Evolutionary conservation across 2,888 invertebrate species (phyloP).

Genomic region (Perithous albicinctus): DNA sequence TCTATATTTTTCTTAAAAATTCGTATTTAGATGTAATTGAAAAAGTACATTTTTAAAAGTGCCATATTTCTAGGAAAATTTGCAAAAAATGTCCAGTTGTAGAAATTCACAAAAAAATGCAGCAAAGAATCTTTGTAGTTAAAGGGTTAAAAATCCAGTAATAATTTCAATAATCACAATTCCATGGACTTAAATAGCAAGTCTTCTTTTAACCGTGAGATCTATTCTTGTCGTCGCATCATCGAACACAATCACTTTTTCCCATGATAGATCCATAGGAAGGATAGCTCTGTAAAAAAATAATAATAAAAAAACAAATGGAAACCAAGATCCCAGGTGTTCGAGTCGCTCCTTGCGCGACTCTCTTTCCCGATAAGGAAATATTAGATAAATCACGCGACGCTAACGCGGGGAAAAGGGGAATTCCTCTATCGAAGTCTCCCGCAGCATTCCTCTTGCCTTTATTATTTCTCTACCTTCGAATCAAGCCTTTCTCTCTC

Average conservation of each 20-base stretch:
- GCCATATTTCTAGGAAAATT: no score
- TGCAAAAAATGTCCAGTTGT: no score
- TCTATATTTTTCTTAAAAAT: no score
- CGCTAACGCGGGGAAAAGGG: constrained; percentile 40
- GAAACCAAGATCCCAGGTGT: constrained; percentile 75
- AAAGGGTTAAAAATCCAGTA: no score
- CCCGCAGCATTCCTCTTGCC: constrained; percentile 67
- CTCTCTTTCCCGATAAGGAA: constrained; percentile 78
- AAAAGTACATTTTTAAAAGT: no score
- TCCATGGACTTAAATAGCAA: neutral
- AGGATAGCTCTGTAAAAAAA: constrained; percentile 42
- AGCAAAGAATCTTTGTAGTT: no score
- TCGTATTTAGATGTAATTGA: no score
- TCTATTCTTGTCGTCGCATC: constrained; percentile 75
- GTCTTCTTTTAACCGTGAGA: constrained; percentile 41
- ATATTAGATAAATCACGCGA: constrained; percentile 81
- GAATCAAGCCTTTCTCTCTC: constrained; percentile 57
- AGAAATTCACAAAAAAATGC: no score
- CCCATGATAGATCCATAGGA: constrained; percentile 66
- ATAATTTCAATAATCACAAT: constrained; percentile 26
- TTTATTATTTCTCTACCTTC: constrained; percentile 73
- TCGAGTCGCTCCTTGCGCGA: constrained; percentile 66
- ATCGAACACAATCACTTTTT: constrained; percentile 74
- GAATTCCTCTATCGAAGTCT: constrained; percentile 65
- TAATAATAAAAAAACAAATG: constrained; percentile 33